Evolutionary conservation across 2,797 vertebrate genomes (phyloP).

Genomic region (Vireo griseus): DNA sequence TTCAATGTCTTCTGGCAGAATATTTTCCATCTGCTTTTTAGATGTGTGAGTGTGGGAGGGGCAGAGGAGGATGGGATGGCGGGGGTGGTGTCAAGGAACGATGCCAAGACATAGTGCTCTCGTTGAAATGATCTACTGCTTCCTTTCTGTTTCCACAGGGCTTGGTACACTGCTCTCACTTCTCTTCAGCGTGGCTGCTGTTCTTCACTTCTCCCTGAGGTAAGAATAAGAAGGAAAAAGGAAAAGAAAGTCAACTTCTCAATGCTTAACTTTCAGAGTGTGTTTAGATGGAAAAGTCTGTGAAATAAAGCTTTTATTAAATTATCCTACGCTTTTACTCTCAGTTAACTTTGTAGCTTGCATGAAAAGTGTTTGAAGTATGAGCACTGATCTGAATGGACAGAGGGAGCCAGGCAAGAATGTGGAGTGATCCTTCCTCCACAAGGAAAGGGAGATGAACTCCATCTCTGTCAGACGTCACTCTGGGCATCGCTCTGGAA

Average conservation of each 20-base stretch:
- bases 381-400: neutral
- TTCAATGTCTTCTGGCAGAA: constrained; percentile 61
- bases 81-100: constrained; percentile 45
- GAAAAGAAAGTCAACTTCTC: neutral
- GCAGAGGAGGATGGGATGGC: constrained; percentile 34
- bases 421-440: rapidly evolving
- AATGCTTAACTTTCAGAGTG: neutral
- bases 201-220: constrained; percentile 6
- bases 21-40: constrained; percentile 68
- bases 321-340: neutral
- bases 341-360: neutral
- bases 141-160: constrained; percentile 22
- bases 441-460: neutral
- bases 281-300: neutral
- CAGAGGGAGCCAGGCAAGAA: neutral
- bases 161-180: neutral
- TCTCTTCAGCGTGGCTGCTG: constrained; percentile 1
- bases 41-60: constrained; percentile 49
- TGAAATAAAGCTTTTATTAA: neutral
- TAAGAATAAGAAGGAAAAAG: neutral
- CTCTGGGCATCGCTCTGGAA: rapidly evolving
- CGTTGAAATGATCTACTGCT: constrained; percentile 33
- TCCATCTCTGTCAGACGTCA: neutral
- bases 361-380: neutral
- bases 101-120: constrained; percentile 22